Percentiles rank a stretch among this genome's conserved stretches.
Evolutionary conservation across 2,888 invertebrate species (phyloP).

Genomic region (Acanthacorydalis orientalis): DNA sequence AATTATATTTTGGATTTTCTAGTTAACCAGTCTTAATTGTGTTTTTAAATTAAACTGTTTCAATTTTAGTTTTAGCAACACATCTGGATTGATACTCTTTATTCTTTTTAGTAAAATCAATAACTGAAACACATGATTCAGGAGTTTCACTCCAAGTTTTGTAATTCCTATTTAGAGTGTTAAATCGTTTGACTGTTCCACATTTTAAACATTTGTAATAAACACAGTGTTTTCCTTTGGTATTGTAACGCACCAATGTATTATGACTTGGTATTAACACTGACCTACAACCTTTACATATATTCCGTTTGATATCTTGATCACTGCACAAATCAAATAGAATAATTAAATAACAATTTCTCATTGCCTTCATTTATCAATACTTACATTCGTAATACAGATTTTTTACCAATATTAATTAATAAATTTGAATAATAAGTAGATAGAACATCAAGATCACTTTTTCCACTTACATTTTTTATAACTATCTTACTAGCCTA

Average conservation of each 20-base stretch:
- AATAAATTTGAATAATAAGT: slow-evolving; percentile 22
- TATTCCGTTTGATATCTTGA: slow-evolving; percentile 30
- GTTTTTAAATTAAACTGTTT: no score
- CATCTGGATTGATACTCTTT: no score
- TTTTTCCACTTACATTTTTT: slow-evolving; percentile 12
- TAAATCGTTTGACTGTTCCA: slow-evolving; percentile 22
- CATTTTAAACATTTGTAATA: slow-evolving; percentile 29
- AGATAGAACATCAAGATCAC: slow-evolving; percentile 13
- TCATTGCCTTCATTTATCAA: neutral
- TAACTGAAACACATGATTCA: slow-evolving; percentile 25
- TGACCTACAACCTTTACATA: slow-evolving; percentile 34
- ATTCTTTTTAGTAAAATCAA: slow-evolving; percentile 19
- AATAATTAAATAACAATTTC: neutral
- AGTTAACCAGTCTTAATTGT: neutral
- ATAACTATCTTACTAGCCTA: slow-evolving; percentile 21
- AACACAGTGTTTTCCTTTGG: slow-evolving; percentile 24
- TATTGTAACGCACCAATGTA: slow-evolving; percentile 28
- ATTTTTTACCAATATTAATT: slow-evolving; percentile 23
- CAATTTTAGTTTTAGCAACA: no score
- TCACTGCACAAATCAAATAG: slow-evolving; percentile 21
- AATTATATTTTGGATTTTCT: neutral
- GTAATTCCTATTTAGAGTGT: slow-evolving; percentile 19
- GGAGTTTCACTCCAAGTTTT: slow-evolving; percentile 27
- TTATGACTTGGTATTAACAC: slow-evolving; percentile 32
- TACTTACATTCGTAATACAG: slow-evolving; percentile 23